These are phyloP conservation scores for Camelus bactrianus DNA, from an alignment of 2,113 vertebrate species.

Conservation along the genomic window DNA sequence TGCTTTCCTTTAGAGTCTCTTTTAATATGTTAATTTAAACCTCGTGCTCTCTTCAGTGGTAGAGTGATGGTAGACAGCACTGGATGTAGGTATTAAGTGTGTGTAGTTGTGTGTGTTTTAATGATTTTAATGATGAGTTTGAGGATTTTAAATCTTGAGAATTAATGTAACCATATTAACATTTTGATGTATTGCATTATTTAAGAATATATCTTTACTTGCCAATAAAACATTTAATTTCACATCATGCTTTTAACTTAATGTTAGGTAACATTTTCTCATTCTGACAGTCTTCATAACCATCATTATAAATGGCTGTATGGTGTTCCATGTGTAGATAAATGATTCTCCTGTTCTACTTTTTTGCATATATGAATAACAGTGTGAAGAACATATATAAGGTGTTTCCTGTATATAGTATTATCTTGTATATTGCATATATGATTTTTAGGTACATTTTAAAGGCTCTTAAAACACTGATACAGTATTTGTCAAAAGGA, in stretches of 20 bases:
- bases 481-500: background rate
- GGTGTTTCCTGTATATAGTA: background rate
- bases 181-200: conserved; percentile 7
- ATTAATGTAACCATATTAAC: conserved; percentile 1
- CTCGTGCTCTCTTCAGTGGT: background rate
- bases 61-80: background rate
- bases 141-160: background rate
- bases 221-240: conserved; percentile 9
- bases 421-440: background rate
- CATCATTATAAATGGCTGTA: background rate
- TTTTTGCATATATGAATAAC: conserved; percentile 3
- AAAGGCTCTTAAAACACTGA: background rate
- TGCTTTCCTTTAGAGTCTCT: background rate
- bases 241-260: background rate
- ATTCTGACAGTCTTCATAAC: conserved; percentile 50
- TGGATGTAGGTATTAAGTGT: background rate
- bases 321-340: conserved; percentile 1
- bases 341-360: background rate
- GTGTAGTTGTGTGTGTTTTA: background rate
- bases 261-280: conserved; percentile 18
- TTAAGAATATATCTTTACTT: conserved; percentile 39
- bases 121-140: conserved; percentile 20
- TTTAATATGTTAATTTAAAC: conserved; percentile 15
- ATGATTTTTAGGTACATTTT: conserved; percentile 31
- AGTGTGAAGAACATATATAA: background rate